phyloP scores from a whole-genome alignment of 2,797 vertebrate genomes.

The Silurus aristotelis region DNA sequence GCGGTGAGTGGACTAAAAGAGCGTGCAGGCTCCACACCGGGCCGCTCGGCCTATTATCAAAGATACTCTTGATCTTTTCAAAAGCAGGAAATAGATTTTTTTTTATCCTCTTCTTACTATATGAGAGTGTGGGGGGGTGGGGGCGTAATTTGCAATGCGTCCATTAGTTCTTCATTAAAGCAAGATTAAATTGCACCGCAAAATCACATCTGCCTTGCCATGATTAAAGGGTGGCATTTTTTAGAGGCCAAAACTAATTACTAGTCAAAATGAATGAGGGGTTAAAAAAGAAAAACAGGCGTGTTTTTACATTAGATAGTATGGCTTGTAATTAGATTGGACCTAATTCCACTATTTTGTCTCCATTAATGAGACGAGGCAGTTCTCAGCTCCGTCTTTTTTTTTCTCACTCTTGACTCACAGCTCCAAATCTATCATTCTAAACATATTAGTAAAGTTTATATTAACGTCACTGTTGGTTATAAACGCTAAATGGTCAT shows the following conservation, averaged over 20 bases:
- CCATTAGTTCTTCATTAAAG: conserved; percentile 99
- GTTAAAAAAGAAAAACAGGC: conserved; percentile 84
- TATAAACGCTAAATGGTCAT: neutral
- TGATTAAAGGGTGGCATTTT: conserved; percentile 99
- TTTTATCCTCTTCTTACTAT: conserved; percentile 74
- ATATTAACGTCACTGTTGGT: neutral
- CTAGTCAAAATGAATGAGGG: conserved; percentile 99
- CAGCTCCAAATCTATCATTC: conserved; percentile 98
- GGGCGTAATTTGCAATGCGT: conserved; percentile 98
- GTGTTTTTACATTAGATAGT: conserved; percentile 99
- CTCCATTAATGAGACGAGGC: conserved; percentile 99
- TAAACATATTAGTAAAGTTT: conserved; percentile 80
- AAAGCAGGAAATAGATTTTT: conserved; percentile 99
- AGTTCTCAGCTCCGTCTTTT: conserved; percentile 82
- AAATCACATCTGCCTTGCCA: conserved; percentile 99
- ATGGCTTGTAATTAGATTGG: conserved; percentile 99
- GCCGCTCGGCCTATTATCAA: conserved; percentile 98
- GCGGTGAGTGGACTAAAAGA: conserved; percentile 98
- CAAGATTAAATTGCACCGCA: conserved; percentile 99
- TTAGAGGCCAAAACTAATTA: conserved; percentile 99
- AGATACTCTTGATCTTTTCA: conserved; percentile 99
- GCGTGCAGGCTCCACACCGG: conserved; percentile 96
- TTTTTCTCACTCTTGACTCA: conserved; percentile 83
- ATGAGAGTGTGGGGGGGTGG: conserved; percentile 70
- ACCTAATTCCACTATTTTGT: conserved; percentile 99